phyloP scores from a whole-genome alignment of 2,113 vertebrate genomes.

The Cyanistes caeruleus region DNA sequence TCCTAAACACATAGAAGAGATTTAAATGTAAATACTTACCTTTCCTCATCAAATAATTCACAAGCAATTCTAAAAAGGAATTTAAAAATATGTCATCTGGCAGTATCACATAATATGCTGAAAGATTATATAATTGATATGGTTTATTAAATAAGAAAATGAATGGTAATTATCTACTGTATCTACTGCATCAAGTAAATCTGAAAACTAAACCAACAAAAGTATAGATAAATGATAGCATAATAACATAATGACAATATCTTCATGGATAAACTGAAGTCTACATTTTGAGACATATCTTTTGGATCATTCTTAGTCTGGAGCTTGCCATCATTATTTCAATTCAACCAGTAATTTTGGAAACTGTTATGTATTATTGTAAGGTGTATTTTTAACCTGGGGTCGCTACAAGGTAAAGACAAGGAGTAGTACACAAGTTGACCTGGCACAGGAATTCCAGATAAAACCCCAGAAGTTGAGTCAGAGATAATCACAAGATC shows the following conservation, averaged over 20 bases:
- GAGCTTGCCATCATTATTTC: background rate
- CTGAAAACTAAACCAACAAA: background rate
- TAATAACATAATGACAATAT: background rate
- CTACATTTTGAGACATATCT: background rate
- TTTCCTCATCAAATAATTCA: background rate
- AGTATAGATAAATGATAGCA: background rate
- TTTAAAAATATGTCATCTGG: background rate
- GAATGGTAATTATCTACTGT: background rate
- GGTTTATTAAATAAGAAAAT: background rate
- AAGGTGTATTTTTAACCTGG: conserved; percentile 81
- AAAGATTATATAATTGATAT: background rate
- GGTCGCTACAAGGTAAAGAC: conserved; percentile 88
- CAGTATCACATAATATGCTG: background rate
- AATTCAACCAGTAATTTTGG: background rate
- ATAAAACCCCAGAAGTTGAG: conserved; percentile 97
- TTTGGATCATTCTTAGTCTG: background rate
- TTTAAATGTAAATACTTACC: background rate
- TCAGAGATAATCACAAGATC: conserved; percentile 96
- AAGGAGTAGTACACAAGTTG: conserved; percentile 79
- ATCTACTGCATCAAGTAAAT: background rate
- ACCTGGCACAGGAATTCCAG: conserved; percentile 92
- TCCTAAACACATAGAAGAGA: background rate
- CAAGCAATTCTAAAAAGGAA: background rate
- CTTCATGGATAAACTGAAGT: background rate
- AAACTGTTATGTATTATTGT: conserved; percentile 74